phyloP scores from a whole-genome alignment of 1,140 invertebrate species.

The Pseudobourletiella spinata region DNA sequence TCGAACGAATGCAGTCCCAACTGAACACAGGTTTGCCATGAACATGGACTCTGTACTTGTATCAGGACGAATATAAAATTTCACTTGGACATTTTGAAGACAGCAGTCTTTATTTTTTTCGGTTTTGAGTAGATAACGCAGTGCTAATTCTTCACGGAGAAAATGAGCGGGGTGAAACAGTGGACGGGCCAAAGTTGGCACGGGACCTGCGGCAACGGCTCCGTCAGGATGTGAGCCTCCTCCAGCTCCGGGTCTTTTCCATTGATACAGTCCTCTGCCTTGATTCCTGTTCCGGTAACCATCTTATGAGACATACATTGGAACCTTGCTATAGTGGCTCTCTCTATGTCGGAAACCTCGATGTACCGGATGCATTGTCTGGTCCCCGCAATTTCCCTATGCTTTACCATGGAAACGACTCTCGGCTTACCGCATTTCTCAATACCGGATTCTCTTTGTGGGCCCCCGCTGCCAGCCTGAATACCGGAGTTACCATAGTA shows the following conservation, averaged over 20 bases:
- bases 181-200: constrained; percentile 52
- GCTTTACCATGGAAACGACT: too few relatives aligned
- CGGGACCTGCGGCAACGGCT: constrained; percentile 56
- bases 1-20: constrained; percentile 25
- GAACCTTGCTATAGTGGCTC: too few relatives aligned
- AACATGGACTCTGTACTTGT: too few relatives aligned
- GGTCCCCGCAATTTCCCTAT: too few relatives aligned
- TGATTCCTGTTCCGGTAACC: constrained; percentile 76
- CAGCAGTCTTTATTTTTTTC: not conserved
- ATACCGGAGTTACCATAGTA: too few relatives aligned
- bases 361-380: too few relatives aligned
- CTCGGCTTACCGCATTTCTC: too few relatives aligned
- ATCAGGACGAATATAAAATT: too few relatives aligned
- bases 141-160: constrained; percentile 29
- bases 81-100: not conserved
- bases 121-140: constrained; percentile 39
- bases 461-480: too few relatives aligned
- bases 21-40: constrained; percentile 29
- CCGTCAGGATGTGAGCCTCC: constrained; percentile 57
- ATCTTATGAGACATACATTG: too few relatives aligned
- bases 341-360: too few relatives aligned
- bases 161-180: constrained; percentile 33
- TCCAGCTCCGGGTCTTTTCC: constrained; percentile 61
- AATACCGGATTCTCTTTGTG: too few relatives aligned
- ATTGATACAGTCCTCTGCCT: constrained; percentile 78